phyloP scores from a whole-genome alignment of 2,797 vertebrate genomes.

The Hoplostethus mediterraneus region DNA sequence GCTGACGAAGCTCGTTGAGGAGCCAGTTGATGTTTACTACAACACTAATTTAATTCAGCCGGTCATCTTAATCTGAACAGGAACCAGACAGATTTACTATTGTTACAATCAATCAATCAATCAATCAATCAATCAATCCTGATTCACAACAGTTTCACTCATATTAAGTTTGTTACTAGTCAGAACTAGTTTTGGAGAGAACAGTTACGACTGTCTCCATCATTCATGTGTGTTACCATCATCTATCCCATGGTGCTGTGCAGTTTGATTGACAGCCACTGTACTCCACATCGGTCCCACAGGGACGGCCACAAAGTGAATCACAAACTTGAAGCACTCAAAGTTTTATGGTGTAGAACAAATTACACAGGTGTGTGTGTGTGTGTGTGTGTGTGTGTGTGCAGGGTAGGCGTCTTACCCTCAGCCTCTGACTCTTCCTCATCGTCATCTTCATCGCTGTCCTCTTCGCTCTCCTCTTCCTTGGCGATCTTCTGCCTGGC shows the following conservation, averaged over 20 bases:
- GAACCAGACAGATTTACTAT: no score
- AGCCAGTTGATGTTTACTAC: no score
- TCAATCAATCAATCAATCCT: no score
- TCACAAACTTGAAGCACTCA: neutral
- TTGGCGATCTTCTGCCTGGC: slow-evolving; percentile 97
- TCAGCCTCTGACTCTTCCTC: slow-evolving; percentile 96
- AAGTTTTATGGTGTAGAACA: neutral
- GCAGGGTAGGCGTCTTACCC: slow-evolving; percentile 77
- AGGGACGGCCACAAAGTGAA: neutral
- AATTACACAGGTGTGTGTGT: slow-evolving; percentile 4
- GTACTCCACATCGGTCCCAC: neutral
- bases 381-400: neutral
- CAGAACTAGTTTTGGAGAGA: no score
- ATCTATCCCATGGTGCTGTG: neutral
- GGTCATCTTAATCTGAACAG: no score
- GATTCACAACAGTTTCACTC: no score
- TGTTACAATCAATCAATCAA: no score
- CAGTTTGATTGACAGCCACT: neutral
- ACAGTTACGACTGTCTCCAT: no score
- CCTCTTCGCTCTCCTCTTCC: slow-evolving; percentile 97
- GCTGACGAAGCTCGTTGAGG: no score
- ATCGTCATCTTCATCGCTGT: slow-evolving; percentile 93
- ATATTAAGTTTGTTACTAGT: no score
- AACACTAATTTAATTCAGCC: no score
- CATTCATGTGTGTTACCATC: no score